Conservation (phyloP, 2,113 vertebrate genomes). For the Glaucidium brasilianum region DNA sequence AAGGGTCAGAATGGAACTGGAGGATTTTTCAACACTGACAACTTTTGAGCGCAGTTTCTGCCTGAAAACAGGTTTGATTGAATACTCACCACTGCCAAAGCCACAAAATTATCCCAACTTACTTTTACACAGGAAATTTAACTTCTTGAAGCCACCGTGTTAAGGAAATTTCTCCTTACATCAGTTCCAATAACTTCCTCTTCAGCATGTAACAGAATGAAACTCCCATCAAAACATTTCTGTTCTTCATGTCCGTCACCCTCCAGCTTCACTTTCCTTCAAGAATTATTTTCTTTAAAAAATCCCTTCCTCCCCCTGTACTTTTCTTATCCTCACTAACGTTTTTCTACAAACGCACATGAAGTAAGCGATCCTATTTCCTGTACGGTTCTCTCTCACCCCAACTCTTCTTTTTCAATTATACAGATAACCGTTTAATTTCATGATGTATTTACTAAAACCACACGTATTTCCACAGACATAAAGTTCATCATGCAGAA, state of each 20-base stretch:
- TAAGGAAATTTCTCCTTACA: background rate
- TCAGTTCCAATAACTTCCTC: background rate
- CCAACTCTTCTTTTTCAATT: background rate
- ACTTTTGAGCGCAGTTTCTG: background rate
- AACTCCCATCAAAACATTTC: background rate
- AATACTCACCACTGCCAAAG: background rate
- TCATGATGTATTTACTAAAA: background rate
- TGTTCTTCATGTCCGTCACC: background rate
- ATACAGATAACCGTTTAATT: background rate
- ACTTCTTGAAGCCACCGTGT: background rate
- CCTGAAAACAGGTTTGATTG: background rate
- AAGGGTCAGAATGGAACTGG: background rate
- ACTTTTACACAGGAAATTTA: background rate
- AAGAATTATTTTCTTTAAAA: background rate
- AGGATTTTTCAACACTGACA: background rate
- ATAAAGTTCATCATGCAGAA: background rate
- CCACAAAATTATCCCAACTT: background rate
- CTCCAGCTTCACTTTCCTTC: background rate
- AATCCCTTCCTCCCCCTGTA: background rate
- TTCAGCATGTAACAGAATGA: background rate
- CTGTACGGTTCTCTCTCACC: background rate
- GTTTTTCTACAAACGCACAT: background rate
- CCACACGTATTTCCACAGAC: background rate
- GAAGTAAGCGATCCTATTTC: background rate
- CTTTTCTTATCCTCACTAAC: background rate